phyloP scores from a whole-genome alignment of 2,888 invertebrate genomes.

The Eretmocerus hayati region DNA sequence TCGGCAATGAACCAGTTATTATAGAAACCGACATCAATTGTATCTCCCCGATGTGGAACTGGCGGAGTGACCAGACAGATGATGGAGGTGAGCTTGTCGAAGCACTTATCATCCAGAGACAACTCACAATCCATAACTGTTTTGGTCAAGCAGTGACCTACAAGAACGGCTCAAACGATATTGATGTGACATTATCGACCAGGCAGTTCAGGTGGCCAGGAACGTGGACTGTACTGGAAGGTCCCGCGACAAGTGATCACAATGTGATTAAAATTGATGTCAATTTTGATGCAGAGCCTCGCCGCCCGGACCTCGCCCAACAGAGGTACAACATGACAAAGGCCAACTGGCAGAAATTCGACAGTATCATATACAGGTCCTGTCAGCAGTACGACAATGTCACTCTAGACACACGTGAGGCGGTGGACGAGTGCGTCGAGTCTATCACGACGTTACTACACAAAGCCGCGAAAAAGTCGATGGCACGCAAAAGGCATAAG shows the following conservation, averaged over 20 bases:
- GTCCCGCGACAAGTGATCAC: slow-evolving; percentile 8
- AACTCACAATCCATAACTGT: too few species aligned
- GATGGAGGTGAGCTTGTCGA: background rate
- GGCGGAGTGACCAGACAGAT: background rate
- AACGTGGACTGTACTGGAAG: background rate
- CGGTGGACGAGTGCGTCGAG: background rate
- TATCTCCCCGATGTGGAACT: background rate
- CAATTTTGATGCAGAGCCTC: background rate
- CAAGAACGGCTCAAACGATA: background rate
- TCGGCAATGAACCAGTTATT: too few species aligned
- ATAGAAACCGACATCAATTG: background rate
- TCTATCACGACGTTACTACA: background rate
- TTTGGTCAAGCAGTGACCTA: too few species aligned
- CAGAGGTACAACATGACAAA: background rate
- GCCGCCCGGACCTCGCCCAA: too few species aligned
- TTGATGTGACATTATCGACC: background rate
- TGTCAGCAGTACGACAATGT: background rate
- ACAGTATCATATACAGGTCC: background rate
- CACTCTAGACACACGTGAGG: background rate
- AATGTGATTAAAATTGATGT: background rate
- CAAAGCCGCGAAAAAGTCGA: background rate
- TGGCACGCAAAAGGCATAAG: background rate
- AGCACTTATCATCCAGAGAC: background rate
- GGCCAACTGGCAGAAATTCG: background rate
- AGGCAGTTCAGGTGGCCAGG: background rate